Evolutionary conservation across 1,140 invertebrate genomes (phyloP), one percentile per base, ranked within the genome.

Genomic region (Mya arenaria): DNA sequence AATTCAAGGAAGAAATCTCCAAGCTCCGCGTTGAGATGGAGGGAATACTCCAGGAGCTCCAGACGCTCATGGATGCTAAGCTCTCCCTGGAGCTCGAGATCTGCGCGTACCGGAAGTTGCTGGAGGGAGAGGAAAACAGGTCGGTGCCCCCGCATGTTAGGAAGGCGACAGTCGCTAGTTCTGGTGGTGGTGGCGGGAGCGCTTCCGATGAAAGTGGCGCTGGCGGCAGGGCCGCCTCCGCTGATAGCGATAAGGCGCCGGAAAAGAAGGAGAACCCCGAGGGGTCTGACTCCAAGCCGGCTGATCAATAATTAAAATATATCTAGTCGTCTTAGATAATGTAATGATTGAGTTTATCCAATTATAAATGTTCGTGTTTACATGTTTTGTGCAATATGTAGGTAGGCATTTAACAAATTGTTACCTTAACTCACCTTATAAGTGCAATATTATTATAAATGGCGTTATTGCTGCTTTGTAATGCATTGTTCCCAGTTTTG

Each of bases 81-180:
- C 90, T 92, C 37, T 90, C 89, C 19, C 75, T 93, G 72, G 92
- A 93, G 82, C 87, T 93, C 25, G 92, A 93, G 85, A 93, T 93
- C 81, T 87, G 88, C 66, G 92, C 92, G 52, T 93, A 93, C 88
- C 88, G 92, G 66, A 91, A 92, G 77, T 84, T 93, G 63, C 81
- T 93, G 86, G 92, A 93, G 83, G 86, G 87, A 60, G 92, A 93
- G 83, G 92, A 93, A 86, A 91, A 86, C 84, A 87, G 89, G 89
- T 90, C 77, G 81, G 84, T 56, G 44, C 69, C 69, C 23, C 19
- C 23, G 30, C 63, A 52, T 52, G 25, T n/a, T 17, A 52, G 48
- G 25, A 52, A n/a, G 48, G 48, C 19, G 25, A 1, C 25, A n/a
- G 2, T 52, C 25, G 2, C 25, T 2, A 52, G 48, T 10, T 17